Evolutionary conservation across 2,113 vertebrate genomes (phyloP).

Genomic region (Pontoporia blainvillei): DNA sequence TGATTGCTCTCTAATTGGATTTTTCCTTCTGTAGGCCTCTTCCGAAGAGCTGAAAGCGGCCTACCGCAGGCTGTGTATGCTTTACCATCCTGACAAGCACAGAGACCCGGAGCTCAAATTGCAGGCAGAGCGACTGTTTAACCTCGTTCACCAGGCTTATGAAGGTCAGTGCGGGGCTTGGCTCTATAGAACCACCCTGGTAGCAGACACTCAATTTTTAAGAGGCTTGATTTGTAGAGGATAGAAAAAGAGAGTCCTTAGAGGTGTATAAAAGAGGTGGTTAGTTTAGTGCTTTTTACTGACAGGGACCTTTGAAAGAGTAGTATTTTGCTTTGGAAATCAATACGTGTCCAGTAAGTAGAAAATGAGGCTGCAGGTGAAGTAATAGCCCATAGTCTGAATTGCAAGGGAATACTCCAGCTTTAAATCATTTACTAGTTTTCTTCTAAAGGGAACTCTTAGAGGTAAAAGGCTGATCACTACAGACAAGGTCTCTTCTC

Average conservation of each 20-base stretch:
- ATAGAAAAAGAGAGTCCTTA: neutral
- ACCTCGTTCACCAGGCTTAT: slow-evolving; percentile 96
- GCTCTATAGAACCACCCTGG: neutral
- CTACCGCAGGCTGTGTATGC: slow-evolving; percentile 96
- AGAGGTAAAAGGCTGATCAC: neutral
- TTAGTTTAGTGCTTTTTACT: slow-evolving; percentile 35
- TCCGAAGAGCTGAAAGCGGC: slow-evolving; percentile 96
- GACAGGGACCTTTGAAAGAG: slow-evolving; percentile 47
- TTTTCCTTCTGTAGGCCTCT: slow-evolving; percentile 86
- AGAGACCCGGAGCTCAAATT: slow-evolving; percentile 94
- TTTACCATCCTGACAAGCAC: slow-evolving; percentile 99
- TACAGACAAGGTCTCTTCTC: neutral
- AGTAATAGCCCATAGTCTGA: neutral
- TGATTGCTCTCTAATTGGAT: slow-evolving; percentile 1
- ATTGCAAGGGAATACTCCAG: neutral
- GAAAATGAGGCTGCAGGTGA: neutral
- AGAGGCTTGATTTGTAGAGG: slow-evolving; percentile 50
- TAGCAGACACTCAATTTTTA: slow-evolving; percentile 43
- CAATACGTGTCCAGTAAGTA: slow-evolving; percentile 49
- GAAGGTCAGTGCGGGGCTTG: slow-evolving; percentile 86
- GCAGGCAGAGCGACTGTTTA: slow-evolving; percentile 95
- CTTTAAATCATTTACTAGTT: neutral
- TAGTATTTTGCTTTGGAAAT: slow-evolving; percentile 63
- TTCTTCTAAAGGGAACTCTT: neutral
- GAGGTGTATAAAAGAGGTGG: neutral